Evolutionary conservation across 2,113 vertebrate species (phyloP).

Genomic region (Buteo buteo): DNA sequence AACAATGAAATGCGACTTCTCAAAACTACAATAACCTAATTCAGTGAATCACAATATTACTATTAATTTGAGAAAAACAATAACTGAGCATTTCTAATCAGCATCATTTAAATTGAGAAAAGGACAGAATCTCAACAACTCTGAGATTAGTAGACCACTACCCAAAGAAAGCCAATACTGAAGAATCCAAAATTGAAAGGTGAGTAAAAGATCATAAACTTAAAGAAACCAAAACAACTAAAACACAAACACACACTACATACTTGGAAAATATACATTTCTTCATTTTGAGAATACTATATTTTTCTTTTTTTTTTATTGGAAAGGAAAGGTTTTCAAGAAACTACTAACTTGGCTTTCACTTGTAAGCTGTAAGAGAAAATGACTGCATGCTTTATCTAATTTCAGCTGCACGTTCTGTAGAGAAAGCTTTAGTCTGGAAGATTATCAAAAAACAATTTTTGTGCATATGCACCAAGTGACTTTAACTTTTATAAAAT

Average conservation of each 20-base stretch:
- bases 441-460: neutral
- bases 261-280: neutral
- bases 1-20: neutral
- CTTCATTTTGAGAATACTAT: neutral
- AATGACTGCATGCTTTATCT: rapidly evolving
- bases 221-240: neutral
- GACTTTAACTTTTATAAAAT: neutral
- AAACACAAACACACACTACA: neutral
- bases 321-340: neutral
- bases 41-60: neutral
- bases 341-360: neutral
- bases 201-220: neutral
- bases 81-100: neutral
- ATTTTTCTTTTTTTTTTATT: neutral
- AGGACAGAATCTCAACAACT: neutral
- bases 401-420: neutral
- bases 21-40: neutral
- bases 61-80: neutral
- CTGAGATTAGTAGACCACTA: neutral
- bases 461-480: neutral
- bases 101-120: neutral
- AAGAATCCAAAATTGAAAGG: neutral
- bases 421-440: neutral
- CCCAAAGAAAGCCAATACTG: neutral
- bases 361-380: neutral